A percentile compares a stretch with the other conserved stretches of the same genome.
phyloP scores from a whole-genome alignment of 2,797 vertebrate genomes.

The Percopsis omiscomaycus region DNA sequence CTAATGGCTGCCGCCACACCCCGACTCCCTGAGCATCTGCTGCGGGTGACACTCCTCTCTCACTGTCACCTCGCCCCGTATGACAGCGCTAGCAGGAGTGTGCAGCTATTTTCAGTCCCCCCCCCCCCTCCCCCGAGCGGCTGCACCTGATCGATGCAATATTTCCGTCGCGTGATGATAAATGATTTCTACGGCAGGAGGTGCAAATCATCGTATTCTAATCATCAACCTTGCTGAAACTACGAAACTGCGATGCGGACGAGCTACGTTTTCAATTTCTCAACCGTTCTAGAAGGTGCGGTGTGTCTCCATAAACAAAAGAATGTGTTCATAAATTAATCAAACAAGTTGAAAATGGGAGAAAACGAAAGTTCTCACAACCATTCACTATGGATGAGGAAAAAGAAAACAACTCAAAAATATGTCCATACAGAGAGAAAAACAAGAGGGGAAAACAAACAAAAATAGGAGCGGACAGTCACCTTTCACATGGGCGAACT shows the following conservation, averaged over 20 bases:
- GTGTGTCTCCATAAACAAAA: neutral
- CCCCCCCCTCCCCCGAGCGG: constrained; percentile 27
- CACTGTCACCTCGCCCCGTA: constrained; percentile 65
- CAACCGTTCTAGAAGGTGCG: neutral
- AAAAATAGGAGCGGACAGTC: constrained; percentile 38
- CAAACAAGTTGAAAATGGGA: neutral
- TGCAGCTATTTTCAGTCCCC: constrained; percentile 54
- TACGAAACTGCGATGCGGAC: constrained; percentile 20
- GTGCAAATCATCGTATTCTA: constrained; percentile 55
- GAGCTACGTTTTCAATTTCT: constrained; percentile 25
- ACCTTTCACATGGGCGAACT: constrained; percentile 26
- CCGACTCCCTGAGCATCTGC: constrained; percentile 78
- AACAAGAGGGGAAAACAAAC: constrained; percentile 31
- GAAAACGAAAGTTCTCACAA: neutral
- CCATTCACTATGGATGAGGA: neutral
- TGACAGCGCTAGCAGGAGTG: constrained; percentile 58
- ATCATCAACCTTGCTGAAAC: constrained; percentile 37
- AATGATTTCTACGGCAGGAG: constrained; percentile 61
- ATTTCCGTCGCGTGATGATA: constrained; percentile 47
- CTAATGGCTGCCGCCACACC: constrained; percentile 78
- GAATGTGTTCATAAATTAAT: constrained; percentile 8
- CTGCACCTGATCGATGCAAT: constrained; percentile 61
- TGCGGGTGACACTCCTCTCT: constrained; percentile 74
- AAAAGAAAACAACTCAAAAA: constrained; percentile 11
- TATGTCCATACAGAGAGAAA: constrained; percentile 14